phyloP scores from a whole-genome alignment of 2,113 vertebrate genomes.

The Myrmecophaga tridactyla region DNA sequence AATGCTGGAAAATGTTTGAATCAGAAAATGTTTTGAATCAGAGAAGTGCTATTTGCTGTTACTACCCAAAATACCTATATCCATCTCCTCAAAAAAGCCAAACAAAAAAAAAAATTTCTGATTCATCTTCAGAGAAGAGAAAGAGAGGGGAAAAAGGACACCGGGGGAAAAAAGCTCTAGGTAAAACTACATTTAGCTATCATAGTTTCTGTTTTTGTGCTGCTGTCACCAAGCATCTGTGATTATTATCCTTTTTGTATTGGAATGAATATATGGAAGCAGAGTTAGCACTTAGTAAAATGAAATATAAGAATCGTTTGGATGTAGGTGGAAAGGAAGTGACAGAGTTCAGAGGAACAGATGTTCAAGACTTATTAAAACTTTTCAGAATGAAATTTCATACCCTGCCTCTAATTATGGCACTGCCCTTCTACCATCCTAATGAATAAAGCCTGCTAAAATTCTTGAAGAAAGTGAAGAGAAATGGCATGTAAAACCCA shows the following conservation, averaged over 20 bases:
- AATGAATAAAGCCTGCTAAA: conserved; percentile 76
- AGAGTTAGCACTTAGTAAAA: conserved; percentile 63
- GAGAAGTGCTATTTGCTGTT: conserved; percentile 2
- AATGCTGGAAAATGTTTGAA: conserved; percentile 30
- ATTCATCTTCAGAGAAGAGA: conserved; percentile 39
- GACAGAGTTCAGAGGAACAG: conserved; percentile 73
- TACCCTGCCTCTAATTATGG: conserved; percentile 78
- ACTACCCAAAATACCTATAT: neutral
- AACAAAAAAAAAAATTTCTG: neutral
- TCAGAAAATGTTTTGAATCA: conserved; percentile 17
- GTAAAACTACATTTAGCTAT: conserved; percentile 61
- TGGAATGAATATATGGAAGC: conserved; percentile 60
- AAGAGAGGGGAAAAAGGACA: neutral
- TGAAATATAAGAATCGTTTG: conserved; percentile 68
- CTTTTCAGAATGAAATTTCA: conserved; percentile 77
- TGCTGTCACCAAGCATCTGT: conserved; percentile 73
- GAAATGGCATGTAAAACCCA: conserved; percentile 52
- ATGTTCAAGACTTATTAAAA: conserved; percentile 78
- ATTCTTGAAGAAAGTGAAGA: conserved; percentile 72
- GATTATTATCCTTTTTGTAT: conserved; percentile 65
- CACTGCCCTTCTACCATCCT: conserved; percentile 56
- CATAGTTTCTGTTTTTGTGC: conserved; percentile 41
- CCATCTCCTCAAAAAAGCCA: neutral
- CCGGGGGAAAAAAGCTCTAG: conserved; percentile 4
- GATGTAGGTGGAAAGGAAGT: conserved; percentile 67